These are phyloP conservation scores for Limosa lapponica DNA, from an alignment of 2,797 vertebrate species.

Conservation along the genomic window DNA sequence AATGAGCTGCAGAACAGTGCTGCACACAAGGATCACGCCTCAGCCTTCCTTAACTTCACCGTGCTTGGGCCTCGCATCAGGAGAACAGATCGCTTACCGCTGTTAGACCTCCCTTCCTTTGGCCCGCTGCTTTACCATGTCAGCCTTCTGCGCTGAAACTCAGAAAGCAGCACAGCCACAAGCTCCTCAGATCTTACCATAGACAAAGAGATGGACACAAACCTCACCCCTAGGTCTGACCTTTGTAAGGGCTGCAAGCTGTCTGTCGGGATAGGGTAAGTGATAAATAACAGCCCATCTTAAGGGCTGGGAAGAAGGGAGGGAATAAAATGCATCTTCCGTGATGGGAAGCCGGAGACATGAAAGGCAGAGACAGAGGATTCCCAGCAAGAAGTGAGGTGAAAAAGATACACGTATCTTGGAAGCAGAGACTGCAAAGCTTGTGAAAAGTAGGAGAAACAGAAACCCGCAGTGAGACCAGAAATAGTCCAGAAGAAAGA, in stretches of 20 bases:
- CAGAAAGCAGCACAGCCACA: background rate
- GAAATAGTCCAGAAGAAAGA: conserved; percentile 8
- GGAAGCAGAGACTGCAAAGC: background rate
- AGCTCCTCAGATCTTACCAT: background rate
- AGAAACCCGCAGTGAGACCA: background rate
- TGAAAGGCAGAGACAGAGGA: conserved; percentile 43
- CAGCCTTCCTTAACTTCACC: background rate
- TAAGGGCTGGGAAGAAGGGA: background rate
- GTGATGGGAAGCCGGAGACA: background rate
- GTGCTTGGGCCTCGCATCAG: background rate
- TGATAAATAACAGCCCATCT: conserved; percentile 32
- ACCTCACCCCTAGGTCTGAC: background rate
- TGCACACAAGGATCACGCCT: background rate
- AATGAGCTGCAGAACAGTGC: background rate
- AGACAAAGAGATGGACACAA: background rate
- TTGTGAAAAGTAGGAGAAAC: background rate
- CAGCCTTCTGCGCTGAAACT: background rate
- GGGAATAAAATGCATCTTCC: conserved; percentile 1
- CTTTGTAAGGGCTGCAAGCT: conserved; percentile 9
- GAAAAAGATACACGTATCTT: background rate
- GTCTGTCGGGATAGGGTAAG: background rate
- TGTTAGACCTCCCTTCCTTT: background rate
- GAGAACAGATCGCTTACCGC: background rate
- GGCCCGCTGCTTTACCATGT: background rate
- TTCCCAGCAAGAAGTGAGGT: background rate